These are phyloP conservation scores for Sipha maydis DNA, from an alignment of 2,888 invertebrate genomes.

Conservation along the genomic window DNA sequence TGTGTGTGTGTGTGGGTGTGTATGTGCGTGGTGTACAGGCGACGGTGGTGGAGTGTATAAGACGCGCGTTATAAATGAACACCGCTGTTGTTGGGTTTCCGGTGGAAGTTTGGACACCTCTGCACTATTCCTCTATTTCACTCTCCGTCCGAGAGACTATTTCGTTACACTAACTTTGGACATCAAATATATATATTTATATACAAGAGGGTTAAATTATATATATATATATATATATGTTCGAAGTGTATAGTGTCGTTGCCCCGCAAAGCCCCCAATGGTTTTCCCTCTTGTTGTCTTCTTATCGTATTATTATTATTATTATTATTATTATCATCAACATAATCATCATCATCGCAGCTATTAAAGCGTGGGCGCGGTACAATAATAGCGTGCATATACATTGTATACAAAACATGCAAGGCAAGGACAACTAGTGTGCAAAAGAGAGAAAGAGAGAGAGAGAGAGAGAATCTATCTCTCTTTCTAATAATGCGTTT, in stretches of 20 bases:
- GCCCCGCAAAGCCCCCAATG: neutral
- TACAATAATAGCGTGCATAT: neutral
- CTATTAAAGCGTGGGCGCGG: neutral
- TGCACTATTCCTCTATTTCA: slow-evolving; percentile 2
- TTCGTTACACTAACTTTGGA: slow-evolving; percentile 54
- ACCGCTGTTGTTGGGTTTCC: slow-evolving; percentile 39
- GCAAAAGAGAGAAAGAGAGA: neutral
- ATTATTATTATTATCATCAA: slow-evolving; percentile 13
- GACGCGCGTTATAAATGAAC: slow-evolving; percentile 50
- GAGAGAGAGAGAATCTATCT: neutral
- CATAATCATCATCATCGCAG: slow-evolving; percentile 10
- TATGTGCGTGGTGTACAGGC: neutral
- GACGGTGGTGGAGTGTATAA: neutral
- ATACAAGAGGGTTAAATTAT: neutral
- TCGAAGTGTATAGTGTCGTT: too few relatives aligned
- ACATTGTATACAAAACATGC: neutral
- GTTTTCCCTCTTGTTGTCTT: slow-evolving; percentile 23
- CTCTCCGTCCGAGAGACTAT: slow-evolving; percentile 30
- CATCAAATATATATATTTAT: slow-evolving; percentile 32
- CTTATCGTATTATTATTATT: slow-evolving; percentile 20
- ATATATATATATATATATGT: neutral
- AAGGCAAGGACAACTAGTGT: neutral
- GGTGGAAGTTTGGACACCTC: slow-evolving; percentile 54
- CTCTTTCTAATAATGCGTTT: slow-evolving; percentile 8
- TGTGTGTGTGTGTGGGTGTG: neutral